Evolutionary conservation across 2,113 vertebrate genomes (phyloP).

Genomic region (Macrotis lagotis): DNA sequence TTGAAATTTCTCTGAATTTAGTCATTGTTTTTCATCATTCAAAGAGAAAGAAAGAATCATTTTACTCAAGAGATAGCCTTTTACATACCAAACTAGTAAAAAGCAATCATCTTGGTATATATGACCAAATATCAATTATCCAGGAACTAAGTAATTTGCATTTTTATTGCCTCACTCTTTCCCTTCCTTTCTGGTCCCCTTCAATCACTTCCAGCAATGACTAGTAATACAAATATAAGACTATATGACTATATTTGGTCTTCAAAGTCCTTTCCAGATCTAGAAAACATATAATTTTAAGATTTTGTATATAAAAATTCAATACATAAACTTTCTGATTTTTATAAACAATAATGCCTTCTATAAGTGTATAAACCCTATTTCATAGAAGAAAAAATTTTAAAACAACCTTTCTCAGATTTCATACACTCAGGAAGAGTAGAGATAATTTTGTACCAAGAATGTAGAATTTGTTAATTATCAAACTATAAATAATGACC

Average conservation of each 20-base stretch:
- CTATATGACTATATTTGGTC: neutral
- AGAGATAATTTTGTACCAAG: neutral
- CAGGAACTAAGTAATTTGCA: neutral
- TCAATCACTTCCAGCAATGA: neutral
- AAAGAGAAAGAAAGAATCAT: neutral
- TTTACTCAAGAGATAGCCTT: neutral
- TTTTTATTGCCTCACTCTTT: neutral
- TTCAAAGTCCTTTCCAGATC: neutral
- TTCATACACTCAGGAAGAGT: neutral
- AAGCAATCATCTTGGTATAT: neutral
- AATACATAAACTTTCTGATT: neutral
- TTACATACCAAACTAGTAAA: neutral
- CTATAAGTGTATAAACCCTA: neutral
- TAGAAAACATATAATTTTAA: neutral
- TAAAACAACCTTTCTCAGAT: neutral
- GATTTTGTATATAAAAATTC: neutral
- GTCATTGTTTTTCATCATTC: neutral
- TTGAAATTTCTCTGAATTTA: neutral
- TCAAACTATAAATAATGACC: neutral
- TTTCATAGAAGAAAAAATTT: neutral
- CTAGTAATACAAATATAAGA: neutral
- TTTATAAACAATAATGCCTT: neutral
- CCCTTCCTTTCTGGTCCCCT: neutral
- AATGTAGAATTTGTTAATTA: neutral
- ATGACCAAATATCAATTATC: neutral